Conservation (phyloP, 2,113 vertebrate species). For the Istiophorus platypterus region DNA sequence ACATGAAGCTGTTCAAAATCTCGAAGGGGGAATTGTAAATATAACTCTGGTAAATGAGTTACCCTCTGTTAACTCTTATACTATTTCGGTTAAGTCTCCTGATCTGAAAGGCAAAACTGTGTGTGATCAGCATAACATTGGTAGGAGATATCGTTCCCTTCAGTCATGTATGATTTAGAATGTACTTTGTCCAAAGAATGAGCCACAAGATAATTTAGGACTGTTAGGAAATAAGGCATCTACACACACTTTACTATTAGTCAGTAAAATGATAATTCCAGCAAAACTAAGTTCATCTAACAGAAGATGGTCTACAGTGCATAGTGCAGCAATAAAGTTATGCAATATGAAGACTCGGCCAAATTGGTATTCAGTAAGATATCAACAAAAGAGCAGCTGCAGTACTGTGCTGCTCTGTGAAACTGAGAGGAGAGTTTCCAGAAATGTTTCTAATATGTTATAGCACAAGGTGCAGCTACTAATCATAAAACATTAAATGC, state of each 20-base stretch:
- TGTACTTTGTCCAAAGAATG: not conserved
- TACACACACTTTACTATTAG: not conserved
- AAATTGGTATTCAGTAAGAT: not conserved
- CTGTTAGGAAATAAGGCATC: not conserved
- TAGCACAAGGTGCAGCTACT: not conserved
- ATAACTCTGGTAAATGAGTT: not conserved
- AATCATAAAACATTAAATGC: not conserved
- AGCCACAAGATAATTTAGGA: slow-evolving; percentile 6
- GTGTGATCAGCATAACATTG: not conserved
- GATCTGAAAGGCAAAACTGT: not conserved
- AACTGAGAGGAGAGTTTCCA: no score
- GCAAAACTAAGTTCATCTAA: not conserved
- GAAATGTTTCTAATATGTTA: not conserved
- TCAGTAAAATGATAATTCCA: not conserved
- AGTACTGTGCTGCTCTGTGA: not conserved
- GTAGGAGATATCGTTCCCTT: not conserved
- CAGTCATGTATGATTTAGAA: not conserved
- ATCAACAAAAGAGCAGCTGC: not conserved
- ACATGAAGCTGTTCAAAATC: no score
- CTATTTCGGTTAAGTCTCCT: no score
- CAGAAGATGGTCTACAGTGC: not conserved
- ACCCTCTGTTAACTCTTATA: not conserved
- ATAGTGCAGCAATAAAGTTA: not conserved
- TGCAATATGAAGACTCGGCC: not conserved
- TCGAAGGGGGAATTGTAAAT: not conserved